A percentile compares a stretch with the other conserved stretches of the same genome.
These are phyloP conservation scores for Synodontis membranacea DNA, from an alignment of 2,113 vertebrate genomes.

Conservation along the genomic window DNA sequence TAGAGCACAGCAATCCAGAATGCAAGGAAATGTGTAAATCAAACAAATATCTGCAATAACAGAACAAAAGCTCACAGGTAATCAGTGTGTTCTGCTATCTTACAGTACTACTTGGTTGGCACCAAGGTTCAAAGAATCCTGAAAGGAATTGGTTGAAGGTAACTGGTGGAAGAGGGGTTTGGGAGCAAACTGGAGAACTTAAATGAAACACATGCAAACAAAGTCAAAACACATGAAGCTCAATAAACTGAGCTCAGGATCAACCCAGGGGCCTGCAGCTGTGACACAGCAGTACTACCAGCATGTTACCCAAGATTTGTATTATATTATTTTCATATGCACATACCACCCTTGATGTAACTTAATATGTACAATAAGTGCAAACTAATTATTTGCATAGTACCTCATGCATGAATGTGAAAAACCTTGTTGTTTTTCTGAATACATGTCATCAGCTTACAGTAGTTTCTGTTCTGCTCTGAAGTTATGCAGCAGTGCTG, in stretches of 20 bases:
- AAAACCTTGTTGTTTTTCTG: neutral
- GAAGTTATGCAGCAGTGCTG: conserved; percentile 14
- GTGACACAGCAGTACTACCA: neutral
- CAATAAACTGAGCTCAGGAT: neutral
- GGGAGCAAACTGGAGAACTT: neutral
- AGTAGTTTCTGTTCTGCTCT: conserved; percentile 24
- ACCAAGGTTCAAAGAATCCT: no score
- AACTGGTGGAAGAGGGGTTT: no score
- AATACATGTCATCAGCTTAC: neutral
- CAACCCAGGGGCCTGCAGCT: neutral
- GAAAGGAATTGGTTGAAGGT: no score
- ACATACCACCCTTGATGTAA: neutral
- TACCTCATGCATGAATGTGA: neutral
- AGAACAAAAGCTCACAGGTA: no score
- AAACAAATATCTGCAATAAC: no score
- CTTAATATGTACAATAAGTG: neutral
- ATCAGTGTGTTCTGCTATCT: no score
- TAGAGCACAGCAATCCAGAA: no score
- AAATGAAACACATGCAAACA: neutral
- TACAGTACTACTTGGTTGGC: no score
- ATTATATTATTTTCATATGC: neutral
- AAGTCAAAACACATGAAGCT: neutral
- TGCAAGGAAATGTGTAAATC: no score
- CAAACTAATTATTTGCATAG: neutral
- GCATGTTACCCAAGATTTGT: no score